Base-by-base conservation (phyloP, 2,797 vertebrate species). In the Onychomys leucogaster region DNA sequence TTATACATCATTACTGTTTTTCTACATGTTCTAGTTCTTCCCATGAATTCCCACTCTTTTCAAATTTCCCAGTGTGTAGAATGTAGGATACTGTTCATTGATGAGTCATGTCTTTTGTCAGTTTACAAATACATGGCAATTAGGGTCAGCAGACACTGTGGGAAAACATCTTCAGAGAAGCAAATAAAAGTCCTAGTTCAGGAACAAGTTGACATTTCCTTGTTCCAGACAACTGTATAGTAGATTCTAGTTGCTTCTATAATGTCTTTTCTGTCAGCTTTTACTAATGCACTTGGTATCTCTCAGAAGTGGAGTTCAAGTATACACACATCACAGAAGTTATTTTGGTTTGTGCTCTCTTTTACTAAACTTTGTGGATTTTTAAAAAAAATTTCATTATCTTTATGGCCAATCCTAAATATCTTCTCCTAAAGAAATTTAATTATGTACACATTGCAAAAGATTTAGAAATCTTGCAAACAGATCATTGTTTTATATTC, bases 401-500 rank as follows among this genome's bases (percentile, higher is more conserved):
- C 94, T 98, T 98, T 96, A 90, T 95, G 94, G 57, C 78, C 95
- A 57, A 82, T 82, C 78, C 49, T 34, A 95, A 91, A 76, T 89
- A 87, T 94, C 81, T 37, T 57, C 96, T 92, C 59, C 17, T 89
- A 98, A 59, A 32, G 34, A 78, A 95, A 96, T 92, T 98, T 94
- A 93, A 61, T 96, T 97, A 83, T 94, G 73, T 96, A 89, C 63
- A 49, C 65, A 76, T 83, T 96, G 86, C 85, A 96, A 97, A 96
- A 89, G 67, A 94, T 86, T 49, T 96, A 98, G 16, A 73, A 90
- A 95, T 78, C 97, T 97, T 94, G 71, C 95, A 94, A 98, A 89
- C 57, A 92, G 61, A 46, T 96, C 90, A 91, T 55, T 97, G 77
- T 97, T 97, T 97, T 93, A 94, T 97, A 59, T 97, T 97, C 94